These are phyloP conservation scores for Hydrochoerus hydrochaeris DNA, from an alignment of 2,113 vertebrate species.

Conservation along the genomic window DNA sequence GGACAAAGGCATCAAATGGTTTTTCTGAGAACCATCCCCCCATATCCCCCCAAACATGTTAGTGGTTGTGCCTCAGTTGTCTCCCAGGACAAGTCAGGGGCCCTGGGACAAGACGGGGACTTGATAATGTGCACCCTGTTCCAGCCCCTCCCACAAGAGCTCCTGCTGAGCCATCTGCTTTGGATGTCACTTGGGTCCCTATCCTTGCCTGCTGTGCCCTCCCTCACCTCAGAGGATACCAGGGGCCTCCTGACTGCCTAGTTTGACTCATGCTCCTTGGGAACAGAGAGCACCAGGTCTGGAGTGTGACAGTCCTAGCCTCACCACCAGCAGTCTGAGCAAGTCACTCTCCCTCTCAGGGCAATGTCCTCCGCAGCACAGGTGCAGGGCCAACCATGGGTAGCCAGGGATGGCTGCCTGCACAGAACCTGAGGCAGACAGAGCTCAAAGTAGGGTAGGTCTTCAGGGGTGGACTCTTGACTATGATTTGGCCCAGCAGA, in stretches of 20 bases:
- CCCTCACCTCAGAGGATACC: neutral
- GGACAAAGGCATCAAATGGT: neutral
- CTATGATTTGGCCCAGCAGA: neutral
- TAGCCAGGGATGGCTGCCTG: neutral
- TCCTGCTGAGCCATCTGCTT: neutral
- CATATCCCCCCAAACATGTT: fast-evolving
- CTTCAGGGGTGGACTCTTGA: neutral
- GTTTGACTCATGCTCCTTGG: neutral
- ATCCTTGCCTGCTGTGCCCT: neutral
- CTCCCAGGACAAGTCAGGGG: neutral
- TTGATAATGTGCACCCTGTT: neutral
- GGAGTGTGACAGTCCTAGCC: neutral
- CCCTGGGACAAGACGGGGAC: fast-evolving
- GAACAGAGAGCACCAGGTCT: neutral
- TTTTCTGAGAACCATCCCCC: neutral
- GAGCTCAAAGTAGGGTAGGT: neutral
- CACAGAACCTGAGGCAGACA: neutral
- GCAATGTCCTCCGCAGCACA: neutral
- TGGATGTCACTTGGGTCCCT: fast-evolving
- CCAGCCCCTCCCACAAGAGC: neutral
- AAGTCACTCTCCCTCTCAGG: neutral
- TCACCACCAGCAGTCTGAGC: neutral
- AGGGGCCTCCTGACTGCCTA: too few species aligned
- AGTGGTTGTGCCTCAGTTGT: neutral
- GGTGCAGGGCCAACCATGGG: neutral